Percentiles rank a stretch among this genome's conserved stretches.
Conservation (phyloP, 2,888 invertebrate genomes). For the Hydrotaea diabolus region DNA sequence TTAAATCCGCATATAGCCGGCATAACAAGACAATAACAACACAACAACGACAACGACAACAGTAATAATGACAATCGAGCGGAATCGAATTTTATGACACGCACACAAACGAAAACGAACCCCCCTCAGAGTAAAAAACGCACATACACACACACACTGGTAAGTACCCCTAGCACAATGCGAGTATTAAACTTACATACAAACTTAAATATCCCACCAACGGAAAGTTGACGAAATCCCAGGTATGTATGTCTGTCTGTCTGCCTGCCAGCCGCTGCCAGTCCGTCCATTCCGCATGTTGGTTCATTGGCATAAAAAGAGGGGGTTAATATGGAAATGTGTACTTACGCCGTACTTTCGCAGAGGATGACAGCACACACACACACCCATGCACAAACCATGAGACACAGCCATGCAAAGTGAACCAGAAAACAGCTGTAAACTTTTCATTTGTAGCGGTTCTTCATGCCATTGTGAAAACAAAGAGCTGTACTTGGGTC, state of each 20-base stretch:
- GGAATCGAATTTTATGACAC: constrained; percentile 23
- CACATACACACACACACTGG: constrained; percentile 3
- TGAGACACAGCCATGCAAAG: not conserved
- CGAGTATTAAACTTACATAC: no score
- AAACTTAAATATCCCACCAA: constrained; percentile 3
- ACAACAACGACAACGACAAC: not conserved
- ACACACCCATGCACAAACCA: no score
- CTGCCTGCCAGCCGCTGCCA: not conserved
- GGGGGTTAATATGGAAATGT: constrained; percentile 38
- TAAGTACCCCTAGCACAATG: no score
- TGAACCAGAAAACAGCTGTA: constrained; percentile 27
- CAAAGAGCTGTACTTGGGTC: not conserved
- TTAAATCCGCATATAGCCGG: constrained; percentile 49
- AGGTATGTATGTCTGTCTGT: constrained; percentile 17
- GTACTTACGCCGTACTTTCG: not conserved
- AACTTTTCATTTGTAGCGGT: constrained; percentile 8
- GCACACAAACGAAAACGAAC: not conserved
- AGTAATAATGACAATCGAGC: not conserved
- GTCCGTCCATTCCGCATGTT: not conserved
- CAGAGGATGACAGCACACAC: not conserved
- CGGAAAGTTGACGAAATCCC: constrained; percentile 11
- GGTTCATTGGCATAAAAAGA: constrained; percentile 63
- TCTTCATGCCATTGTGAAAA: not conserved
- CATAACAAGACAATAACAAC: not conserved
- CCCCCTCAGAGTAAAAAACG: not conserved